Base-by-base conservation (phyloP, 1,140 invertebrate species). In the Anastrepha obliqua region DNA sequence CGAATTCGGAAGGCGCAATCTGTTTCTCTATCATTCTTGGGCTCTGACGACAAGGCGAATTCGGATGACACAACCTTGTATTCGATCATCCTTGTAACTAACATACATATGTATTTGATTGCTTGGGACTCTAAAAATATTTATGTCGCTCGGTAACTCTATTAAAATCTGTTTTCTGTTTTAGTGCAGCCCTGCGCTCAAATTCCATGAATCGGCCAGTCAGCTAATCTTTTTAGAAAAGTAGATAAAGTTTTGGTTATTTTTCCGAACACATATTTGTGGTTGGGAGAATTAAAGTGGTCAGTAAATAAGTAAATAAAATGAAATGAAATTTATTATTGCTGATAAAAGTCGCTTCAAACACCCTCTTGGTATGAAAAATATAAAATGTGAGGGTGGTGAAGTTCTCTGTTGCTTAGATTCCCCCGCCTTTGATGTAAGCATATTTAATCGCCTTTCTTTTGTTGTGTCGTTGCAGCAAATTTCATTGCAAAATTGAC, bases 241-340 rank as follows among this genome's bases (percentile, higher is more conserved):
- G 29, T 81, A 51, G 42, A 47, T 47, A 29, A 81, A 20, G 11
- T 20, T 55, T 81, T 3, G 17, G 2, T n/a, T 20, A 15, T 9
- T 51, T 29, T 55, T 47, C 13, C 17, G 3, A 20, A 55, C 8
- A 55, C 9, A 81, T 81, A 81, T n/a, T 55, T 29, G 17, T 15
- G 17, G 44, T 74, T 47, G 29, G 4, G 11, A 20, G 7, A 2
- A 81, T 20, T 20, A 81, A 81, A 81, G 44, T 81, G 47, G 42
- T 81, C 55, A 42, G 74, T 81, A 81, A 81, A 55, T 81, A 81
- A 81, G 44, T n/a, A 74, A 74, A 67, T 67, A 17, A 47, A 17
- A 44, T 74, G 15, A 15, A 44, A 29, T 67, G 65, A 67, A 3
- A 47, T 17, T 11, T 4, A 74, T 74, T 55, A 11, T 55, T 55